Evolutionary conservation across 2,888 invertebrate genomes (phyloP).

Genomic region (Isotomurus palustris): DNA sequence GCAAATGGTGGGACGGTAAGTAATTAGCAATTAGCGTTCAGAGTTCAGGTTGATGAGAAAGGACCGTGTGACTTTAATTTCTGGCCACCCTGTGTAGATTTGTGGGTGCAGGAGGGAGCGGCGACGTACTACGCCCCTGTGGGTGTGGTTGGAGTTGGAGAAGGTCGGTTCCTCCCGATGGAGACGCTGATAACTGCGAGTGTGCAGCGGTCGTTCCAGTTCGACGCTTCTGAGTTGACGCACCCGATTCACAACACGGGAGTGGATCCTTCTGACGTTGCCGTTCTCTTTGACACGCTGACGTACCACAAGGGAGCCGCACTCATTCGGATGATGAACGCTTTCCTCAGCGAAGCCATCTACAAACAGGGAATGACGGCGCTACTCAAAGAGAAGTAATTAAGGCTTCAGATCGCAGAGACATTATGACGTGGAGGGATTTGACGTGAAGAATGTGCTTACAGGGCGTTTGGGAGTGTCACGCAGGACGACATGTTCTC

Average conservation of each 20-base stretch:
- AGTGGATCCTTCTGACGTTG: constrained; percentile 58
- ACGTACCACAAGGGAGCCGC: constrained; percentile 63
- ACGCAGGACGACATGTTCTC: constrained; percentile 35
- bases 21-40: neutral
- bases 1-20: constrained; percentile 35
- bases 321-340: constrained; percentile 37
- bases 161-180: constrained; percentile 16
- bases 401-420: neutral
- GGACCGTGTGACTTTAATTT: neutral
- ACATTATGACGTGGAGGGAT: neutral
- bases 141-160: constrained; percentile 17
- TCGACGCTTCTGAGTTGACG: constrained; percentile 26
- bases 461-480: constrained; percentile 20
- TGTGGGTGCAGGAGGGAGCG: constrained; percentile 41
- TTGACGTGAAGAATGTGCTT: neutral
- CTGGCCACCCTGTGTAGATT: constrained; percentile 9
- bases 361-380: constrained; percentile 21
- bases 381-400: constrained; percentile 29
- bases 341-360: constrained; percentile 20
- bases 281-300: constrained; percentile 62
- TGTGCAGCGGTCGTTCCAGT: constrained; percentile 30
- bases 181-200: constrained; percentile 31
- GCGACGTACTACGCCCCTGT: constrained; percentile 37
- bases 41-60: neutral
- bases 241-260: constrained; percentile 51